Conservation (phyloP, 2,113 vertebrate species). For the Amazona vittata region DNA sequence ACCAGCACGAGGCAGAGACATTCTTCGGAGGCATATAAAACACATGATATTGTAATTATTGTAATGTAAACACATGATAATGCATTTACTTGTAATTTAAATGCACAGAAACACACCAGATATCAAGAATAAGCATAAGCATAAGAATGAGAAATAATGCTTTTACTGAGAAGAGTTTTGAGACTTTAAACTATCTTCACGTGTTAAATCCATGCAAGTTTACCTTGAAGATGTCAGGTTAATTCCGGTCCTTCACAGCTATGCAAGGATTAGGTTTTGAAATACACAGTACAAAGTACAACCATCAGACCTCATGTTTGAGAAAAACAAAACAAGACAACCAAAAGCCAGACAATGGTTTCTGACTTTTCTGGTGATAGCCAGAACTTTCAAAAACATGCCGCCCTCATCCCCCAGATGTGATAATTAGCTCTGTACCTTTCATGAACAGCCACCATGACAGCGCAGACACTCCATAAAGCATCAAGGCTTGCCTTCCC, state of each 20-base stretch:
- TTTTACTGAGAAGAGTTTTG: not conserved
- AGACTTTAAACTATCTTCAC: not conserved
- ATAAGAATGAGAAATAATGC: not conserved
- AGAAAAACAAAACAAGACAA: not conserved
- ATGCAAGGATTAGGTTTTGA: not conserved
- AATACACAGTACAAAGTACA: not conserved
- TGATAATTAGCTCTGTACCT: not conserved
- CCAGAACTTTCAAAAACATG: not conserved
- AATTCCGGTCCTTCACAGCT: not conserved
- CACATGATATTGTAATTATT: no score
- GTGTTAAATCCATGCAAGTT: not conserved
- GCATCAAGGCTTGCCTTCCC: not conserved
- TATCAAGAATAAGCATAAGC: not conserved
- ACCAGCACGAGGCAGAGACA: not conserved
- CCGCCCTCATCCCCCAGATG: rapidly evolving
- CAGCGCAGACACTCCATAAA: not conserved
- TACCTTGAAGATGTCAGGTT: not conserved
- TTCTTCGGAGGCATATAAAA: not conserved
- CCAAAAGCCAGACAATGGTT: not conserved
- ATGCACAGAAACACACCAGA: not conserved
- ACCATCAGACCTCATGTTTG: not conserved
- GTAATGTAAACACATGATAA: no score
- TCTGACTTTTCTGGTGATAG: not conserved
- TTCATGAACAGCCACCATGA: not conserved
- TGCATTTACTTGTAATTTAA: not conserved